Percentiles rank a stretch among this genome's conserved stretches.
Evolutionary conservation across 2,113 vertebrate species (phyloP).

Genomic region (Mustela nigripes): DNA sequence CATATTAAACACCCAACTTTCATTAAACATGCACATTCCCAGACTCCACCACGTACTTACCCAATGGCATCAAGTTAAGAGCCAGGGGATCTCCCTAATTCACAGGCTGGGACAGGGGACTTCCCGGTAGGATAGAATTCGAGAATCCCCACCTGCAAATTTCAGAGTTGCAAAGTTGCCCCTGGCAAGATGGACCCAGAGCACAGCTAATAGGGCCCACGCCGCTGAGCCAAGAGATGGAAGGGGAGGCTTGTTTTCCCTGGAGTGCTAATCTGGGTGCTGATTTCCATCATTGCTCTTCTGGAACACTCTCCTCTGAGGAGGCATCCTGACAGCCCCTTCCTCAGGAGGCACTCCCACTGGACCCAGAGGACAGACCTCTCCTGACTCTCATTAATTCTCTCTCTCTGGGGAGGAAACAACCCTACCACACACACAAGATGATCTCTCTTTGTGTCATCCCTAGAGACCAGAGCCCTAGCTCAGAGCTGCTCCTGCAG

Average conservation of each 20-base stretch:
- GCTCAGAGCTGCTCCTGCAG: background rate
- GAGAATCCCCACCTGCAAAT: background rate
- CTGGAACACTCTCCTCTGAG: background rate
- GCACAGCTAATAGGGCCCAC: background rate
- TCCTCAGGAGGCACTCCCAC: background rate
- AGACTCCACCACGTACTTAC: background rate
- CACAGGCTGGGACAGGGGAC: background rate
- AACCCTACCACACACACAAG: background rate
- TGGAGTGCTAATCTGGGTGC: background rate
- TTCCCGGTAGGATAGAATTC: background rate
- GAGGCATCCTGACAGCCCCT: conserved; percentile 20
- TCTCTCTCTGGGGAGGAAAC: conserved; percentile 27
- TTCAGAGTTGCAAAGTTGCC: background rate
- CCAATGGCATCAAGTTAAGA: background rate
- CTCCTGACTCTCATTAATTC: conserved; percentile 50
- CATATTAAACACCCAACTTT: background rate
- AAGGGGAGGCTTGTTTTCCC: background rate
- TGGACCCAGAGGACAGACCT: background rate
- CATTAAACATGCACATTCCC: background rate
- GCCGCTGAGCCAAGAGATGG: background rate
- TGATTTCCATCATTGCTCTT: background rate
- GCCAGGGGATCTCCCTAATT: background rate
- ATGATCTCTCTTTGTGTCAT: background rate
- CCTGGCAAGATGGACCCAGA: background rate
- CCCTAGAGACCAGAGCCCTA: conserved; percentile 15